Conservation (phyloP, 2,113 vertebrate genomes). For the Nesoenas mayeri region DNA sequence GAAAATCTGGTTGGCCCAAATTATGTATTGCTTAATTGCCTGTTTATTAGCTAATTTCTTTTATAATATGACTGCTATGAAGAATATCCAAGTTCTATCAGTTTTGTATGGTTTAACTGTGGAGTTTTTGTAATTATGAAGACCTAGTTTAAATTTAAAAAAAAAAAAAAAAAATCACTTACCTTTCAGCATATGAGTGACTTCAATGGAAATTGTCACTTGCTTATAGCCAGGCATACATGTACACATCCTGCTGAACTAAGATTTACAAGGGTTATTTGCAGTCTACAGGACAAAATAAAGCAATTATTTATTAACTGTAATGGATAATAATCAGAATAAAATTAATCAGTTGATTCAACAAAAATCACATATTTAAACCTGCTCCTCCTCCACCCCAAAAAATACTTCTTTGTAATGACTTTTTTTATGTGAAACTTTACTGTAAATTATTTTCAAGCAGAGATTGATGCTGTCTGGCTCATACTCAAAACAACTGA, state of each 20-base stretch:
- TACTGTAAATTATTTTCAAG: not conserved
- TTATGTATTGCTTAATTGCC: not conserved
- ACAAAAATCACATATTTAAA: not conserved
- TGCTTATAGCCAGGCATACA: not conserved
- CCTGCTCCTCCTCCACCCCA: not conserved
- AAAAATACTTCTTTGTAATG: not conserved
- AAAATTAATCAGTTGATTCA: not conserved
- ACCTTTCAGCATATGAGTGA: not conserved
- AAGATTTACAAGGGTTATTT: not conserved
- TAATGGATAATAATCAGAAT: not conserved
- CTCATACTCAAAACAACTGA: not conserved
- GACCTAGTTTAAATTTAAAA: not conserved
- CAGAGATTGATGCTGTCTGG: not conserved
- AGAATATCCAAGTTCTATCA: not conserved
- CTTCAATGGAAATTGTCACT: not conserved
- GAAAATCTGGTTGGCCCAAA: not conserved
- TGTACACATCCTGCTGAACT: not conserved
- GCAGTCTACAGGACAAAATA: not conserved
- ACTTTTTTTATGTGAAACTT: not conserved
- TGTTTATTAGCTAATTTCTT: not conserved
- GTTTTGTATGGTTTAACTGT: not conserved
- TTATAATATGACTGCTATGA: not conserved
- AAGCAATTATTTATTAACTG: not conserved
- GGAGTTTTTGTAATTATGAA: not conserved
- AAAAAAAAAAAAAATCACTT: not conserved